Evolutionary conservation across 2,113 vertebrate genomes (phyloP).

Genomic region (Heterotis niloticus): DNA sequence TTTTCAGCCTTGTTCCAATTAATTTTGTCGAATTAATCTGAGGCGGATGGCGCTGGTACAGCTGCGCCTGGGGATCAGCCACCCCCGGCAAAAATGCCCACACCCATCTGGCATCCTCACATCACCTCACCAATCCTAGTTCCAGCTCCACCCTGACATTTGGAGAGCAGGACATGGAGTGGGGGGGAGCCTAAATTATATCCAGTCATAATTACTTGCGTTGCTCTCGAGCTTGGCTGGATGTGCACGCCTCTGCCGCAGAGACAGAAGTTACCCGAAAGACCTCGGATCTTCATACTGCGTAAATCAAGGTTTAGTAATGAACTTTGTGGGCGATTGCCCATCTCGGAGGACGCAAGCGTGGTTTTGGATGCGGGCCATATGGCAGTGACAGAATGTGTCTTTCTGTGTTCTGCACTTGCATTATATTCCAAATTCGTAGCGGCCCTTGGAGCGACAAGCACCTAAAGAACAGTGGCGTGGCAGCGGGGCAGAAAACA

Average conservation of each 20-base stretch:
- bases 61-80: constrained; percentile 20
- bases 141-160: constrained; percentile 7
- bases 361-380: too few relatives aligned
- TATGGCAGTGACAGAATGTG: too few relatives aligned
- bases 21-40: constrained; percentile 74
- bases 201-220: constrained; percentile 2
- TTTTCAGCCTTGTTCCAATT: constrained; percentile 80
- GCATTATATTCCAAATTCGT: too few relatives aligned
- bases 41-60: constrained; percentile 32
- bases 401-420: too few relatives aligned
- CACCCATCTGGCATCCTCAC: constrained; percentile 23
- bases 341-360: too few relatives aligned
- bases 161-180: constrained; percentile 5
- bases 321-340: too few relatives aligned
- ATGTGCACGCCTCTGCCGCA: too few relatives aligned
- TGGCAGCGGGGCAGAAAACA: too few relatives aligned
- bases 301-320: too few relatives aligned
- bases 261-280: neutral
- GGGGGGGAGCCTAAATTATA: neutral
- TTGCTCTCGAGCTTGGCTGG: neutral
- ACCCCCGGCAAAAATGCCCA: constrained; percentile 26
- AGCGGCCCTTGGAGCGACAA: too few relatives aligned
- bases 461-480: too few relatives aligned
- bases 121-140: neutral
- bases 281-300: too few relatives aligned